Base-by-base conservation (phyloP, 2,797 vertebrate species). In the Zenarchopterus dispar region DNA sequence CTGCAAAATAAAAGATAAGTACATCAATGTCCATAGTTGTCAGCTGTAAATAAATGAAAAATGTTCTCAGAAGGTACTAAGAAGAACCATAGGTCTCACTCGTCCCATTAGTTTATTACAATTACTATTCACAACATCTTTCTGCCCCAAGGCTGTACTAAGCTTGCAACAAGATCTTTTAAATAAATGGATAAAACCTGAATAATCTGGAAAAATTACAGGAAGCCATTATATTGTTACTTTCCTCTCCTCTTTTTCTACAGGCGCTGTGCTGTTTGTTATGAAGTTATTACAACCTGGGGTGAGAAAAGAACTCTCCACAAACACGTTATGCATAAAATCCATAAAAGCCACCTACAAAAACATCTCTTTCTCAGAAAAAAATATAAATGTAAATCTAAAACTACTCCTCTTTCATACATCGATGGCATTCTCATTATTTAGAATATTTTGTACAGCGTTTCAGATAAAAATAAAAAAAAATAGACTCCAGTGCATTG, bases 1-100 rank as follows among this genome's bases (percentile, higher is more conserved):
- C 93, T 94, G 85, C 61, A 88, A 86, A 77, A 91, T 76, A 92
- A 2, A 86, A 46, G 75, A 77, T 62, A 78, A 70, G 66, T 67
- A 49, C 33, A 74, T 91, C 56, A 91, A 54, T 84, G 80, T 77
- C 54, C 39, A 61, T 67, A 51, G 54, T 58, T 58, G 80, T 82
- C 71, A 81, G 61, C 56, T 19, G 63, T 58, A 78, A 41, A 62
- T 55, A 70, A 80, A 81, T 73, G 77, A 83, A 82, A 59, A 69
- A 23, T 8, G 39, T 44, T 72, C 24, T 67, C 11, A 3, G 44
- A 70, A 64, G 57, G 80, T 75, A 64, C 55, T 62, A 67, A 82
- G 62, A 67, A 76, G 61, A 79, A 83, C 57, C 61, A 50, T 51
- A 70, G 59, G 78, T 74, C 71, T 78, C 70, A 59, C 73, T 75